Evolutionary conservation across 2,113 vertebrate genomes (phyloP), one percentile per base, ranked within the genome.

Genomic region (Rhizomys pruinosus): DNA sequence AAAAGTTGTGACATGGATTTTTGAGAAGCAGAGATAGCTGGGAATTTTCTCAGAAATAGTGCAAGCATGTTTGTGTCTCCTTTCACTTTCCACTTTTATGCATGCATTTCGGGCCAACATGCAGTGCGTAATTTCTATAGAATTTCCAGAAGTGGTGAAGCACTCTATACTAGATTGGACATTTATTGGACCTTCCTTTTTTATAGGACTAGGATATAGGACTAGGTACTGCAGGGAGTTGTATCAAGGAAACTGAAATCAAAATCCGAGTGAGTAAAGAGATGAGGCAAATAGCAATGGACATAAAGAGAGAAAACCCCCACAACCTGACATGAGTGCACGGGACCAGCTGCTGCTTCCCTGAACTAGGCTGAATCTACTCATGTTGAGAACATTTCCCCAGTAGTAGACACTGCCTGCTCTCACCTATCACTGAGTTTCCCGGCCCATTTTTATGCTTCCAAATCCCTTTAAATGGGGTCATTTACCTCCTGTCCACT

Each of bases 31-130:
- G 39, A 77, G 77, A 57, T 55, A 52, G 19, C 63, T 80, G n/a
- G 90, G 87, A 95, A 95, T 79, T 79, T 87, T 90, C 93, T 94
- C 32, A 68, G 79, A 95, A 84, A n/a, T 3, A 92, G 69, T 42
- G 29, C 27, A 91, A 87, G 88, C 25, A 29, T 55, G 71, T 57
- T 81, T 63, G 39, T 68, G 47, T 80, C 86, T 74, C 77, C 71
- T 92, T 95, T 95, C 47, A 74, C 71, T 92, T 95, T 93, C 74
- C 59, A 79, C 73, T 90, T 90, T 89, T 76, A 95, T 44, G 47
- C 82, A 59, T 64, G 69, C 52, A 61, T 34, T 25, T 22, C 84
- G 57, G 80, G 77, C 84, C 87, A 64, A 52, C 19, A 5, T 1
- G 34, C 7, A 3, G n/a, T 23, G 61, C 69, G 42, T 90, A 44